Evolutionary conservation across 2,888 invertebrate genomes (phyloP), one percentile per base, ranked within the genome.

Genomic region (Noctua fimbriata): DNA sequence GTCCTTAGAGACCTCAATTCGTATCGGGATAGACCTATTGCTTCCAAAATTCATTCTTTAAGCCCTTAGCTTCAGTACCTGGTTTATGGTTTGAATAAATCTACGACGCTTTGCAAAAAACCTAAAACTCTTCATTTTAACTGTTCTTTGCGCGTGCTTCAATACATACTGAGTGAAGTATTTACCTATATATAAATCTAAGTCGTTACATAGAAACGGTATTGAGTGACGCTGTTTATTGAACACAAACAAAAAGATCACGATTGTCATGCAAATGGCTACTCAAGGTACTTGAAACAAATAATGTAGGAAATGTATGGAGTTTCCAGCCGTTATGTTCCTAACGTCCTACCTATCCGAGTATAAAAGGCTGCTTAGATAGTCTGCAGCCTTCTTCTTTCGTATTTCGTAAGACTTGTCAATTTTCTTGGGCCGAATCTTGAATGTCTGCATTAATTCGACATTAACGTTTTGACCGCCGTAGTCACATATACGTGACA

Each of bases 181-280:
- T 71, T 36, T 73, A 69, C 14, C 7, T 67, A 28, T 24, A 16
- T 69, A 36, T 69, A 28, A 36, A 1, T 52, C 69, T 69, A 60
- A 36, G 60, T 52, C 60, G 14, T 14, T 60, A 47, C 58, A 52
- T 21, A 52, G 36, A 52, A 63, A 32, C 63, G n/a, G 44, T 67
- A 67, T 47, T 28, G 67, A 3, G 24, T 80, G 58, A 49, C 9
- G 60, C 24, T 81, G 3, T 69, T 63, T 36, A 63, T 47, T 81
- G 49, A 47, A 80, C 41, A 52, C 44, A 44, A 81, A 73, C 60
- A 28, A 36, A 81, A 47, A 28, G 14, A 81, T 73, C 80, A 74
- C 80, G 69, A 60, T 69, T 63, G 16, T 73, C 44, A 52, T 36
- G 44, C n/a, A 69, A 69, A n/a, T 63, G 44, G 52, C 24, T 60